Percentiles rank a stretch among this genome's conserved stretches.
Conservation (phyloP, 2,113 vertebrate species). For the Crocuta crocuta region DNA sequence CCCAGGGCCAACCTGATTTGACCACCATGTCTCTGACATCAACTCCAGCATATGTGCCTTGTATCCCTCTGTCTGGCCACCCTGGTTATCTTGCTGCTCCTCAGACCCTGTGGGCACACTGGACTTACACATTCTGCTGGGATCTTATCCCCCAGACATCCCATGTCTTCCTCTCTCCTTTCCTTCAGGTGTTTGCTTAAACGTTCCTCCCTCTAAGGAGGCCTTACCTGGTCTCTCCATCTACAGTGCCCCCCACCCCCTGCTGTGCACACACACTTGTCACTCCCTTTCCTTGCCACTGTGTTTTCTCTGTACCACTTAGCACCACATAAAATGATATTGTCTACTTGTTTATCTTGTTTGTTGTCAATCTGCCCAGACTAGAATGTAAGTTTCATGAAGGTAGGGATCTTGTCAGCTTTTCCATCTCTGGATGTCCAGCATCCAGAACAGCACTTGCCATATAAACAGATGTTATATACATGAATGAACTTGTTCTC, state of each 20-base stretch:
- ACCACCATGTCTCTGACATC: neutral
- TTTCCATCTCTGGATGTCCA: neutral
- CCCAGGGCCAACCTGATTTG: neutral
- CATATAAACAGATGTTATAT: too few relatives aligned
- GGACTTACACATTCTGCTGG: neutral
- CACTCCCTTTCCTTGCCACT: neutral
- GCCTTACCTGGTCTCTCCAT: neutral
- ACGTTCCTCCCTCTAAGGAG: neutral
- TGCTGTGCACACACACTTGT: too few relatives aligned
- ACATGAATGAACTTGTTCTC: too few relatives aligned
- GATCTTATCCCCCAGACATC: neutral
- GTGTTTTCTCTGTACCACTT: neutral
- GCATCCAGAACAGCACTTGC: neutral
- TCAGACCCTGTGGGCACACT: slow-evolving; percentile 44
- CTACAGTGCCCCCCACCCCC: neutral
- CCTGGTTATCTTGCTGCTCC: slow-evolving; percentile 64
- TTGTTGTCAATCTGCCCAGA: neutral
- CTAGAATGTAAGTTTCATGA: neutral
- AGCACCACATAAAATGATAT: neutral
- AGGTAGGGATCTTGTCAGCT: neutral
- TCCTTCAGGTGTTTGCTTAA: neutral
- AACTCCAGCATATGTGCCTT: neutral
- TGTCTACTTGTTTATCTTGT: neutral
- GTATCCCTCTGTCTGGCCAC: slow-evolving; percentile 46
- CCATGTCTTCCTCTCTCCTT: neutral